Evolutionary conservation across 2,113 vertebrate species (phyloP), one percentile per base, ranked within the genome.

Genomic region (Eubucco bourcierii): DNA sequence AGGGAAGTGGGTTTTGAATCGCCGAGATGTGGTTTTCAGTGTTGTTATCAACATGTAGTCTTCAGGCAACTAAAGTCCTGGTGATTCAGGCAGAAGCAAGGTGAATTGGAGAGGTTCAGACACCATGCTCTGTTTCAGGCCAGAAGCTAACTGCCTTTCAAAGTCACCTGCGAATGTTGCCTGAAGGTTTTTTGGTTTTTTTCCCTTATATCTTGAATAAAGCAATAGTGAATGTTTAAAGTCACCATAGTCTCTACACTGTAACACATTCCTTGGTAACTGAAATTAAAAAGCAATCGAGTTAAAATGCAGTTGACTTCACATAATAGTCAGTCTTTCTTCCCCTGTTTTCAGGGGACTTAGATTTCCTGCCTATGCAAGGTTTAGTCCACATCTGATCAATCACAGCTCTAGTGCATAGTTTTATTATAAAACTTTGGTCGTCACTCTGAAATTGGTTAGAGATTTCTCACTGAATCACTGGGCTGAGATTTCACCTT

Each of bases 251-350:
- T 50, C 25, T 68, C 28, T 19, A 7, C 0, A 1, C 16, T 63
- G 44, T 18, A 55, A 37, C 37, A 17, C 4, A 5, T 73, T 80
- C 50, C 25, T 65, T 46, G 15, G 15, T 29, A 66, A 29, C 23
- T 14, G 41, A 46, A 75, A 52, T 17, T 5, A 59, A 24, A 56
- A 78, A 19, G 21, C 47, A 21, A 52, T 23, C 10, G 50, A 77
- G 10, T 12, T 84, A 55, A 73, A 84, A 64, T 60, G 37, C 23
- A n/a, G 10, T 19, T 73, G 27, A 18, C 12, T 76, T 80, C 37
- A 20, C 0, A 1, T 17, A 65, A 41, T 2, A 0, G 39, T 15
- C 15, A 15, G 13, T 47, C 23, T 46, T 34, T 72, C 41, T 84
- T 84, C 28, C 21, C 2, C 0, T 18, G 3, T 29, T 15, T 53